Conservation (phyloP, 2,113 vertebrate species). For the Oreamnos americanus region DNA sequence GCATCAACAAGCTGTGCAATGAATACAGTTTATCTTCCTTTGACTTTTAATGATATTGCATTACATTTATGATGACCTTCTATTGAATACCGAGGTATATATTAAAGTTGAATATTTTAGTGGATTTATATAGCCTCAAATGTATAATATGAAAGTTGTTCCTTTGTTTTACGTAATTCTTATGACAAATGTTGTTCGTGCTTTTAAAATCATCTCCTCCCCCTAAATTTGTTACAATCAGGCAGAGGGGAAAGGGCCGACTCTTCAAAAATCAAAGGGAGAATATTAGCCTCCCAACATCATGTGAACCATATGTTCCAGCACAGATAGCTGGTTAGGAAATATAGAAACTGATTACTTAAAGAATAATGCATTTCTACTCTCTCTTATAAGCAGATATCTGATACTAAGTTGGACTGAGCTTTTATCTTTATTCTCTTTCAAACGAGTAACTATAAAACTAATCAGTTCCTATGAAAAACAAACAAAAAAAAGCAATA, state of each 20-base stretch:
- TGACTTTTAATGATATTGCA: background rate
- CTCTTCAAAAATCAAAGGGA: background rate
- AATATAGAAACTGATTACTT: background rate
- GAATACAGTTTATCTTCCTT: background rate
- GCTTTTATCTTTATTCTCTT: background rate
- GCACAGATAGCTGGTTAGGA: background rate
- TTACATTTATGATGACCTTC: background rate
- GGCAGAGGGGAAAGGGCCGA: background rate
- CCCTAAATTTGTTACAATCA: background rate
- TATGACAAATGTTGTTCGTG: background rate
- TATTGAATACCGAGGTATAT: background rate
- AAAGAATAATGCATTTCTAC: background rate
- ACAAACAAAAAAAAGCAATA: background rate
- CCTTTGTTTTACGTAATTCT: background rate
- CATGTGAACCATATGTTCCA: background rate
- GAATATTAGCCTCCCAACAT: background rate
- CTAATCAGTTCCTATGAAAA: background rate
- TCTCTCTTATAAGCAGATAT: background rate
- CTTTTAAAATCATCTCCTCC: background rate
- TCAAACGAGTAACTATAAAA: background rate
- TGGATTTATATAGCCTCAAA: background rate
- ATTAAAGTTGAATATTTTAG: background rate
- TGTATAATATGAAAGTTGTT: background rate
- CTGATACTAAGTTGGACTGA: background rate
- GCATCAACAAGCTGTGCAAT: background rate